Conservation (phyloP, 1,140 invertebrate species). For the Lycorma delicatula region DNA sequence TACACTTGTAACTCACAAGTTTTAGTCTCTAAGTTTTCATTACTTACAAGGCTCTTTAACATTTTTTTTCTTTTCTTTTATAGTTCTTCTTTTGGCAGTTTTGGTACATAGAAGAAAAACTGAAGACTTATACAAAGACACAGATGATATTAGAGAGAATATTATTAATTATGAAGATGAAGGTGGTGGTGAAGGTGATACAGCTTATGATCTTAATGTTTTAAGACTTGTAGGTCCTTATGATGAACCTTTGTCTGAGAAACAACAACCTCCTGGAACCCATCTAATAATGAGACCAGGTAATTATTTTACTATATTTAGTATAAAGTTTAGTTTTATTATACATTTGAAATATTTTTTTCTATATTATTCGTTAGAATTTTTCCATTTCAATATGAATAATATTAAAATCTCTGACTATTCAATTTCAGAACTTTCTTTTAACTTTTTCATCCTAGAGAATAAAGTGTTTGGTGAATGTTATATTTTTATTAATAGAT, state of each 20-base stretch:
- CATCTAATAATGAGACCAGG: conserved; percentile 38
- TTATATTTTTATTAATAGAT: too few species aligned
- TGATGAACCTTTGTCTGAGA: conserved; percentile 42
- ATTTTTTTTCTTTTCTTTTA: conserved; percentile 34
- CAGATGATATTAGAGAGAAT: conserved; percentile 93
- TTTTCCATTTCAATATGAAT: too few species aligned
- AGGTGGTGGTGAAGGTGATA: conserved; percentile 91
- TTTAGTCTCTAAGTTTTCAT: too few species aligned
- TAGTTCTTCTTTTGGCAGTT: conserved; percentile 75
- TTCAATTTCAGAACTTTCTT: too few species aligned
- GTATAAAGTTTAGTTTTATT: too few species aligned
- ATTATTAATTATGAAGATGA: conserved; percentile 97
- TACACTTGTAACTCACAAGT: too few species aligned
- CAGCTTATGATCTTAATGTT: conserved; percentile 89
- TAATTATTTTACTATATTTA: conserved; percentile 21
- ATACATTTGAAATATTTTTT: too few species aligned
- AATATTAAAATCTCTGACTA: too few species aligned
- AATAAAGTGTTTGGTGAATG: too few species aligned
- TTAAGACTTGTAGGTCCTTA: conserved; percentile 63
- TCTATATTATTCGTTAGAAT: too few species aligned
- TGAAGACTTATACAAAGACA: conserved; percentile 82
- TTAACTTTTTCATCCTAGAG: too few species aligned
- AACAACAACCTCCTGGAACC: conserved; percentile 32
- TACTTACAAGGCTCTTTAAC: too few species aligned
- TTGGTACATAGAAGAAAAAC: conserved; percentile 75